Percentiles rank a stretch among this genome's conserved stretches.
Conservation (phyloP, 2,113 vertebrate species). For the Phyllostomus discolor region DNA sequence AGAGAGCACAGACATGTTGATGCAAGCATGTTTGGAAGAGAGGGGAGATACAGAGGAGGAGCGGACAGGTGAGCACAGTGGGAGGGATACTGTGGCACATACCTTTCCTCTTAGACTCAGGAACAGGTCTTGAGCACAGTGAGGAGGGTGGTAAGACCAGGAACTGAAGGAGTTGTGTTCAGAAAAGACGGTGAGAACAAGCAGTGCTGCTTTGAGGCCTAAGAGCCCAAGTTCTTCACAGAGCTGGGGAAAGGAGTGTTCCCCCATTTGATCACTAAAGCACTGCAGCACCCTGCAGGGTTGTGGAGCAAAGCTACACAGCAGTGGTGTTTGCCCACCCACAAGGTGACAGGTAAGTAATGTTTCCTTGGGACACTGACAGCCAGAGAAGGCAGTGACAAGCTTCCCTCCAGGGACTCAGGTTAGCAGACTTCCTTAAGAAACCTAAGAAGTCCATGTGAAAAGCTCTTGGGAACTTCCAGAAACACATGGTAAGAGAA, state of each 20-base stretch:
- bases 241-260: accelerated
- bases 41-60: background rate
- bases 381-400: background rate
- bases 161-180: background rate
- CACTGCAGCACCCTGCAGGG: accelerated
- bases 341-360: background rate
- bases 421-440: background rate
- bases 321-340: accelerated
- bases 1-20: background rate
- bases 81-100: background rate
- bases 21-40: background rate
- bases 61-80: background rate
- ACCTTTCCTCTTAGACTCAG: background rate
- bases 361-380: background rate
- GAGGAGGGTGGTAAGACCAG: background rate
- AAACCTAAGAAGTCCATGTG: background rate
- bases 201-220: background rate
- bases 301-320: background rate
- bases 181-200: background rate
- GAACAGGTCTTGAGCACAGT: background rate
- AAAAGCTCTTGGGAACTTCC: background rate
- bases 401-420: background rate
- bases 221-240: background rate
- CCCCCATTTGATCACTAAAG: background rate
- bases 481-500: background rate